A percentile compares a stretch with the other conserved stretches of the same genome.
Conservation (phyloP, 2,113 vertebrate genomes). For the Laterallus jamaicensis region DNA sequence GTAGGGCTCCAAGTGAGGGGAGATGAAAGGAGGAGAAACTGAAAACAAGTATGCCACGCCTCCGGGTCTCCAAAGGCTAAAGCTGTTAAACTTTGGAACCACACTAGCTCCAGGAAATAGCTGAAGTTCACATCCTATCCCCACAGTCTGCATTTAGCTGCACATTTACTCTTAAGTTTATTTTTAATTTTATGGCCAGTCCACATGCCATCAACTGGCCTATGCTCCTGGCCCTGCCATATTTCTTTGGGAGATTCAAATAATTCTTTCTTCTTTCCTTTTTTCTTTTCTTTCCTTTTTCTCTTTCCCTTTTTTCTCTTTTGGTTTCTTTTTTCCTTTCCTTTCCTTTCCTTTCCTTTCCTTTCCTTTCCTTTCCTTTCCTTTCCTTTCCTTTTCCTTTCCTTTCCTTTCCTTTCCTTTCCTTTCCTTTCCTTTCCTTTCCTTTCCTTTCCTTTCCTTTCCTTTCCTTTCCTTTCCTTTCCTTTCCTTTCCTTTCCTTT, state of each 20-base stretch:
- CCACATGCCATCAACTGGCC: background rate
- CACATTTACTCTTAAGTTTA: conserved; percentile 55
- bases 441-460: too few relatives aligned
- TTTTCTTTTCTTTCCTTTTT: too few relatives aligned
- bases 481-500: too few relatives aligned
- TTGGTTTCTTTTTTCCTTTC: too few relatives aligned
- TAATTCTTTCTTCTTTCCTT: background rate
- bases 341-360: too few relatives aligned
- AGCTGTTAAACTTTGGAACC: conserved; percentile 66
- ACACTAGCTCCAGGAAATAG: conserved; percentile 65
- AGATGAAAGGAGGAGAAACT: conserved; percentile 68
- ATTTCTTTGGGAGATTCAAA: background rate
- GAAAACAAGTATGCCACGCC: conserved; percentile 66
- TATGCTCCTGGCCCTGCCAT: background rate
- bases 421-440: too few relatives aligned
- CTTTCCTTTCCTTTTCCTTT: too few relatives aligned
- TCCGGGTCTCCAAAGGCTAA: conserved; percentile 69
- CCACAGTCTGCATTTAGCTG: conserved; percentile 62
- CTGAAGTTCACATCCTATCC: conserved; percentile 66
- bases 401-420: too few relatives aligned
- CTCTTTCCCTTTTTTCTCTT: too few relatives aligned
- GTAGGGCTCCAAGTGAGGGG: conserved; percentile 9
- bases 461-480: too few relatives aligned
- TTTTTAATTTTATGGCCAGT: conserved; percentile 52
- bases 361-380: too few relatives aligned